A percentile compares a stretch with the other conserved stretches of the same genome.
Conservation (phyloP, 37 sponge, comb jelly and placozoan genomes). For the Axinella damicornis region DNA sequence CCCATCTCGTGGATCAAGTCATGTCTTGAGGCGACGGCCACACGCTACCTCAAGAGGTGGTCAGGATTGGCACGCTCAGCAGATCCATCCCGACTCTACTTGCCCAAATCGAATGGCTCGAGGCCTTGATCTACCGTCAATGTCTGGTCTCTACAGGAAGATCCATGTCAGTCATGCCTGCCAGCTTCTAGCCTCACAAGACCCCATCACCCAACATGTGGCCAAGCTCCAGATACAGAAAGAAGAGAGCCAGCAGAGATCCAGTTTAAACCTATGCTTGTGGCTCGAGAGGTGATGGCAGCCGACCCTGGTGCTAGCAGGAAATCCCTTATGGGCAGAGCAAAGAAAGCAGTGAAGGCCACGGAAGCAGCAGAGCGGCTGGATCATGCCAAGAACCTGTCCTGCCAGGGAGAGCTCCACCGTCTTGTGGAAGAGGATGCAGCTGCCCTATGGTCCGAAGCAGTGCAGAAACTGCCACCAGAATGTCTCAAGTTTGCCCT, state of each 20-base stretch:
- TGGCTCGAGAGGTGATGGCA: conserved; percentile 13
- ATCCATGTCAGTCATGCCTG: conserved; percentile 1
- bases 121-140: conserved; percentile 31
- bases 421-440: neutral
- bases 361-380: neutral
- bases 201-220: neutral
- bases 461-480: neutral
- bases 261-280: neutral
- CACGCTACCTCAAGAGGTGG: conserved; percentile 42
- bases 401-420: neutral
- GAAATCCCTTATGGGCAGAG: neutral
- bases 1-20: conserved; percentile 21
- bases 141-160: conserved; percentile 7
- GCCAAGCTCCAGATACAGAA: neutral
- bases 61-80: conserved; percentile 21
- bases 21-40: conserved; percentile 20
- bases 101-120: conserved; percentile 13
- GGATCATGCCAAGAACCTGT: neutral
- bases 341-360: neutral
- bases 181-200: conserved; percentile 5
- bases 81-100: conserved; percentile 9
- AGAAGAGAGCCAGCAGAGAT: conserved; percentile 3
- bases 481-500: conserved; percentile 27
- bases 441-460: neutral
- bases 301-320: conserved; percentile 15